Percentiles rank a stretch among this genome's conserved stretches.
These are phyloP conservation scores for Platyscapa corneri DNA, from an alignment of 1,140 invertebrate genomes.

Conservation along the genomic window DNA sequence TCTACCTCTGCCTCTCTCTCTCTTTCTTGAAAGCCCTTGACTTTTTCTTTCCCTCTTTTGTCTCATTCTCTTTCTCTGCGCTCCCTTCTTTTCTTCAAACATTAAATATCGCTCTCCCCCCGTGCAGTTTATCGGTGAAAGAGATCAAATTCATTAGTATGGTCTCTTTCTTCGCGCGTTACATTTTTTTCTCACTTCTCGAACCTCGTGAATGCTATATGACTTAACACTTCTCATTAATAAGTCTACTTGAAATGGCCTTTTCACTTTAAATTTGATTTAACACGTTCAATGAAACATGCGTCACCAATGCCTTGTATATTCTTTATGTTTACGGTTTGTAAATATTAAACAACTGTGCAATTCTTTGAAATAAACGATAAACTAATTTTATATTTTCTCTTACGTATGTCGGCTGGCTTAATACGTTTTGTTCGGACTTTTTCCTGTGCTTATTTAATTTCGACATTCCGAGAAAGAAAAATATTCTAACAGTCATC, in stretches of 20 bases:
- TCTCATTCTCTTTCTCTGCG: constrained; percentile 15
- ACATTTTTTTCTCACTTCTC: background rate
- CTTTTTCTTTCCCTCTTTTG: constrained; percentile 27
- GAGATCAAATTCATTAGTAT: constrained; percentile 52
- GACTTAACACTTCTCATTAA: constrained; percentile 28
- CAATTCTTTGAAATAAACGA: constrained; percentile 18
- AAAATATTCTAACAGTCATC: background rate
- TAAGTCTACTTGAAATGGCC: background rate
- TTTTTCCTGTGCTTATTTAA: constrained; percentile 2
- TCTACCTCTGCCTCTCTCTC: constrained; percentile 9
- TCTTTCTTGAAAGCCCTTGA: constrained; percentile 24
- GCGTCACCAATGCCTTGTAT: background rate
- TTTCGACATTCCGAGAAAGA: constrained; percentile 1
- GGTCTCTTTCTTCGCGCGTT: background rate
- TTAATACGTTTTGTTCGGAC: background rate
- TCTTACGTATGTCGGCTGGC: background rate
- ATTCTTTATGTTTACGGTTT: constrained; percentile 1
- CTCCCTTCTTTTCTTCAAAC: constrained; percentile 52
- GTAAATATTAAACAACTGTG: background rate
- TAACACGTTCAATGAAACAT: background rate
- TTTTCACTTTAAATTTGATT: constrained; percentile 22
- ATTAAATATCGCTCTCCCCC: constrained; percentile 54
- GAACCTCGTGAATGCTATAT: background rate
- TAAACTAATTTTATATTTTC: constrained; percentile 7
- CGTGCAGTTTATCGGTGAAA: constrained; percentile 55